Percentiles rank a stretch among this genome's conserved stretches.
phyloP scores from a whole-genome alignment of 2,888 invertebrate genomes.

The Chouioia cunea region DNA sequence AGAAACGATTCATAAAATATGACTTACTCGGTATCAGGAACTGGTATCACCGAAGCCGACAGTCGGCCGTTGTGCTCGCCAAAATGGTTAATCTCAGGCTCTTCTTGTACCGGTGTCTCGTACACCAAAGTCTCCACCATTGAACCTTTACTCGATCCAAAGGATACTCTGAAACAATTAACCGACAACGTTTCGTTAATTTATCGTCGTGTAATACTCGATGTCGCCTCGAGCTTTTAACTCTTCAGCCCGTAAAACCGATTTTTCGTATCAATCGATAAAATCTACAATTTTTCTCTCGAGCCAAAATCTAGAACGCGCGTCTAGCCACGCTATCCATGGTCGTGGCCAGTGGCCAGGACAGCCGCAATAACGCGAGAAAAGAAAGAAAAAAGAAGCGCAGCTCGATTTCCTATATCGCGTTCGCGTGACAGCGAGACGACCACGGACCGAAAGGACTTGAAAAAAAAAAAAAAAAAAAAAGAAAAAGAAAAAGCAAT shows the following conservation, averaged over 20 bases:
- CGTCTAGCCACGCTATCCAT: not conserved
- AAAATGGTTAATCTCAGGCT: constrained; percentile 78
- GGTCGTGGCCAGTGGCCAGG: no score
- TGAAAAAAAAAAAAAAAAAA: constrained; percentile 1
- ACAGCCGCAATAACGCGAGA: no score
- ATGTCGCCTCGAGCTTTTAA: no score
- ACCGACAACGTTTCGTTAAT: no score
- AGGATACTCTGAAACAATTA: constrained; percentile 83
- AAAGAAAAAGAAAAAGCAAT: not conserved
- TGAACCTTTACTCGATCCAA: constrained; percentile 93
- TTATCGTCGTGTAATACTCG: no score
- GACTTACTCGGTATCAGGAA: constrained; percentile 67
- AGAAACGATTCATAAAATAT: no score
- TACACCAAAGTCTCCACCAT: constrained; percentile 95
- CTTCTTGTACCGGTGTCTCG: constrained; percentile 84
- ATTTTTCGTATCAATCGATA: no score
- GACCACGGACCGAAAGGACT: constrained; percentile 44
- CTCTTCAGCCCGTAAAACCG: no score
- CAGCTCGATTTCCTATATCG: constrained; percentile 62
- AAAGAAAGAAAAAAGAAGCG: no score
- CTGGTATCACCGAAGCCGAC: constrained; percentile 61
- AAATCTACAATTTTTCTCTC: no score
- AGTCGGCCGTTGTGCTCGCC: constrained; percentile 65
- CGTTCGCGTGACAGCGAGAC: constrained; percentile 55
- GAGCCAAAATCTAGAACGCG: not conserved